Base-by-base conservation (phyloP, 92 coral and sea anemone genomes). In the Parazoanthus darwini region DNA sequence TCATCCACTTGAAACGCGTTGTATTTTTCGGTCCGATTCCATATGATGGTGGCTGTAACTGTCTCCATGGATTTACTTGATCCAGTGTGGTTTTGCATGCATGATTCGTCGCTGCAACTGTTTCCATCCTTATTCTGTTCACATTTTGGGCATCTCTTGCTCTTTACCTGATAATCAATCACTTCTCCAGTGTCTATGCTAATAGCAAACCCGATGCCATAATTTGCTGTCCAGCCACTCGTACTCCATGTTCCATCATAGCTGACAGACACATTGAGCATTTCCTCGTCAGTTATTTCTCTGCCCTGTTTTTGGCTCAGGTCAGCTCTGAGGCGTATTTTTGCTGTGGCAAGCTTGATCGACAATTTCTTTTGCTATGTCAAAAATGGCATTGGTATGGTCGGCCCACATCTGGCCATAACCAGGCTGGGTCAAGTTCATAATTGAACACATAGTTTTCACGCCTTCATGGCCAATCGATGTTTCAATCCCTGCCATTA, bases 1-100 rank as follows among this genome's bases (percentile, higher is more conserved):
- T n/a, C 82, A 88, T 88, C 37, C 74, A 88, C 35, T 88, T 88
- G 63, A 51, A 79, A 11, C 86, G 29, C 79, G 36, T 79, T 23
- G 70, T 67, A 38, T 39, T 39, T 2, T 78, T 44, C 25, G 36
- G 48, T 5, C 68, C 43, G 22, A 68, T n/a, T 37, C 88, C 88
- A 85, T 42, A 85, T 72, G 8, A 43, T 68, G 14, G 11, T 38
- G 36, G 81, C 88, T 23, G 25, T 65, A 36, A 80, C 88, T 73
- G 63, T 56, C 58, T 85, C 80, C 88, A 85, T 85, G 23, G 80
- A 72, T 63, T 76, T 76, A 29, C 88, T 85, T 22, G 72, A 72
- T 23, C 72, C 81, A 11, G 63, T 76, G 8, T 72, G 77, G 37
- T 78, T 72, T 68, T 20, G 35, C 35, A 72, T 58, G 10, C 85